These are phyloP conservation scores for Brotogeris chrysoptera DNA, from an alignment of 2,797 vertebrate genomes.

Conservation along the genomic window DNA sequence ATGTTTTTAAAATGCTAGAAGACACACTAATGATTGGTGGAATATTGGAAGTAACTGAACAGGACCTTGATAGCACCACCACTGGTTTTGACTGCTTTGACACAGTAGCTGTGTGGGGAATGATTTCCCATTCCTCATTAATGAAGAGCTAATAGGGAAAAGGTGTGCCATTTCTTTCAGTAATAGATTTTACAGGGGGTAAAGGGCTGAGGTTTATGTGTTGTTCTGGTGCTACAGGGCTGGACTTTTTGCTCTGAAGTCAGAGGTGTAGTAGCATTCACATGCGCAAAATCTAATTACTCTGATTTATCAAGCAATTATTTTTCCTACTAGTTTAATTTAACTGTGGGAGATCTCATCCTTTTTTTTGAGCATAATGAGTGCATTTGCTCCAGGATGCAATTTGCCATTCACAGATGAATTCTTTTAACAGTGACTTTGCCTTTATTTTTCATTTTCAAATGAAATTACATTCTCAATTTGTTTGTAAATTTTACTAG, in stretches of 20 bases:
- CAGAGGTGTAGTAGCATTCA: conserved; percentile 3
- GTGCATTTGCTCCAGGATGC: conserved; percentile 42
- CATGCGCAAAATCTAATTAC: conserved; percentile 51
- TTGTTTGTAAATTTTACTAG: conserved; percentile 40
- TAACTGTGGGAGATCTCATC: conserved; percentile 38
- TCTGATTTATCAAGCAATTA: conserved; percentile 61
- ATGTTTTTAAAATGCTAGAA: not conserved
- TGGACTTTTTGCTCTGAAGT: conserved; percentile 2
- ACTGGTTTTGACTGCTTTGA: not conserved
- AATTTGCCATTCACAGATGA: conserved; percentile 62
- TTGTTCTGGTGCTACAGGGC: not conserved
- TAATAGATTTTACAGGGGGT: not conserved
- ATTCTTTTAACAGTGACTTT: conserved; percentile 22
- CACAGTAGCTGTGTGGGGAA: not conserved
- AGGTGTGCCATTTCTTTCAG: not conserved
- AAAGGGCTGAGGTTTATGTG: not conserved
- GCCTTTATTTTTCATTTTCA: conserved; percentile 54
- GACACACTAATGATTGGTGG: fast-evolving
- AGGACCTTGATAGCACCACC: not conserved
- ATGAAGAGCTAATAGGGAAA: not conserved
- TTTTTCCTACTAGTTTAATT: conserved; percentile 53
- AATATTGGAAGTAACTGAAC: not conserved
- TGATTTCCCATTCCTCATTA: not conserved
- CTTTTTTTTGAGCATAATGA: conserved; percentile 33
- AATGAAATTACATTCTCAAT: conserved; percentile 45